phyloP scores from a whole-genome alignment of 1,140 invertebrate genomes.

The Pseudomyrmex flavicornis region DNA sequence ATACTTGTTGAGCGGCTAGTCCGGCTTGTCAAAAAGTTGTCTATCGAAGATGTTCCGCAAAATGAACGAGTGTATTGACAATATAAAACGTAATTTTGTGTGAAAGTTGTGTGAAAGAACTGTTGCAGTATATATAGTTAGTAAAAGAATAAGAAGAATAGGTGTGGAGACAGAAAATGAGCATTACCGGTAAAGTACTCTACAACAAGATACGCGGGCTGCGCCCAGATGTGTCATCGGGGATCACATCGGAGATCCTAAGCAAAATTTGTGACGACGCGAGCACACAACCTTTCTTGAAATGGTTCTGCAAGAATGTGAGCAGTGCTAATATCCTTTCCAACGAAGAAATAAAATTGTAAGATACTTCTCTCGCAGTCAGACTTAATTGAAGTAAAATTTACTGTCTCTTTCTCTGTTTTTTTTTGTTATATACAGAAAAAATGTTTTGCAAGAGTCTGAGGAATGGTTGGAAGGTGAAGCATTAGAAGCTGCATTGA shows the following conservation, averaged over 20 bases:
- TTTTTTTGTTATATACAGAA: conserved; percentile 62
- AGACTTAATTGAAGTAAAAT: not conserved
- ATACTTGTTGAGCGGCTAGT: too few species aligned
- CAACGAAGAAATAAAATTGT: conserved; percentile 78
- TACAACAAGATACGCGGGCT: conserved; percentile 76
- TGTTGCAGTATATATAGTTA: too few species aligned
- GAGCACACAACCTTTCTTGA: conserved; percentile 75
- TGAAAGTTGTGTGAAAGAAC: too few species aligned
- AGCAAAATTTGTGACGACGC: conserved; percentile 57
- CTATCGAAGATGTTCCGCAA: too few species aligned
- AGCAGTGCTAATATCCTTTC: conserved; percentile 76
- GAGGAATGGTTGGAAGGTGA: conserved; percentile 73
- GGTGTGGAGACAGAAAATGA: conserved; percentile 66
- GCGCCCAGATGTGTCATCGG: conserved; percentile 67
- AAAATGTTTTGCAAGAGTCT: conserved; percentile 73
- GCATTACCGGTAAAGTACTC: conserved; percentile 70
- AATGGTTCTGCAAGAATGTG: conserved; percentile 81
- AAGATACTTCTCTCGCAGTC: conserved; percentile 36
- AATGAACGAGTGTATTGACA: not conserved
- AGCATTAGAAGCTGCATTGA: conserved; percentile 76
- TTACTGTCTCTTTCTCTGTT: not conserved
- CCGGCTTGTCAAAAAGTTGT: too few species aligned
- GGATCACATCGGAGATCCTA: conserved; percentile 42
- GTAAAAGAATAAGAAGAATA: not conserved
- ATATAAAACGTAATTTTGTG: too few species aligned